Evolutionary conservation across 2,888 invertebrate species (phyloP), one percentile per base, ranked within the genome.

Genomic region (Acleris laterana): DNA sequence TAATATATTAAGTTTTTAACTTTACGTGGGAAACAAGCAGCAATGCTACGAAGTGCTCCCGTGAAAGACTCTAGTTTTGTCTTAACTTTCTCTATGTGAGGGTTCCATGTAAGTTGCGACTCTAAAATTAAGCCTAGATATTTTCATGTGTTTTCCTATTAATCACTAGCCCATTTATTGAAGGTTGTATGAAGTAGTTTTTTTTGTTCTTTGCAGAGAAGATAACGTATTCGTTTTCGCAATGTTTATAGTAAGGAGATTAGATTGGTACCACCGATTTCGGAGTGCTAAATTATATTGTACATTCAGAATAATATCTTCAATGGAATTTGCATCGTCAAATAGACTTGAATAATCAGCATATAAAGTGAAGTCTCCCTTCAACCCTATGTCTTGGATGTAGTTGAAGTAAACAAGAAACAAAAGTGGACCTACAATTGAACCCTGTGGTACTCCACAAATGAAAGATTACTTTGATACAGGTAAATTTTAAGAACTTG

Each of bases 81-180:
- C 52, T 52, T 55, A 2, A 70, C 38, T 51, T 67, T 64, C 9
- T 70, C 53, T 44, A 72, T 68, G 28, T 74, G 74, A 2, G 63
- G 64, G 53, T 65, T 70, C 71, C 71, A 74, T 0, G 62, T 66
- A 0, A 72, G 42, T 5, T 65, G 52, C 11, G 32, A 68, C 9
- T 72, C 71, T 3, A 74, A 11, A 16, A 69, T 65, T 9, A 74
- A 32, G 1, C 72, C 74, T 1, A 74, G 66, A 50, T 71, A 74
- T 68, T 71, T 71, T 69, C 70, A 20, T n/a, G 52, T 52, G 20
- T 3, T 22, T 22, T 51, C 64, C 22, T 22, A 22, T 22, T 22
- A 22, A 22, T 22, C 22, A 22, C 22, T 22, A 3, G 22, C 22
- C 22, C 22, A 22, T 22, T 22, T 22, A 22, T 22, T 22, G 22